Evolutionary conservation across 2,888 invertebrate species (phyloP), one percentile per base, ranked within the genome.

Genomic region (Cheiracanthium punctorium): DNA sequence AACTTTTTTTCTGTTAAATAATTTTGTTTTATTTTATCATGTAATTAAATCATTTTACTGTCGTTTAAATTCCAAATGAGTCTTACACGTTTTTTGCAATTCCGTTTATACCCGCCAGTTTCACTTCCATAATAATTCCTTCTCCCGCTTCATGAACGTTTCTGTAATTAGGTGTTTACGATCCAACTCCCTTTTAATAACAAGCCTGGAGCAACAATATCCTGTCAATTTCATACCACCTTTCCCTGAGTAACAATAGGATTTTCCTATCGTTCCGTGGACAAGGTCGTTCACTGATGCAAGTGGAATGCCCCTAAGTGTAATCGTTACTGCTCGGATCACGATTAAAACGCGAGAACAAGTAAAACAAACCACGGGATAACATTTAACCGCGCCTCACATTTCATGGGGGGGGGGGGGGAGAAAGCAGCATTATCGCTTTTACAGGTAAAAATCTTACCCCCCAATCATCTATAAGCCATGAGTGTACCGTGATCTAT

Each of bases 401-500:
- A 32, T 65, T n/a, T 80, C 80, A 65, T 80, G 80, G 32, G 20
- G 32, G 32, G 37, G 37, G 24, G 43, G 4, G 80, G 32, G 20
- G 32, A 48, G 37, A 58, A 58, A 67, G 4, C 12, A 28, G n/a
- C 10, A 29, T 70, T 77, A 69, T 77, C 69, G 41, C 43, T 73
- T n/a, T n/a, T 29, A 43, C 58, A 4, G 14, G 65, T 30, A 12
- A 12, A 65, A 28, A 80, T 72, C 72, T 71, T 77, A 30, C 24
- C 20, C 24, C 20, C 52, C 37, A 70, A 70, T 65, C 64, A 65
- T 72, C 70, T 29, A 37, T 30, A 67, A 17, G 4, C 72, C 43
- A 79, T 58, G 79, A 52, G 24, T 71, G n/a, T 29, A 64, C 48
- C 80, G 80, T 80, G 80, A 64, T 80, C 80, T 80, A 80, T 80